phyloP scores from a whole-genome alignment of 2,113 vertebrate genomes.

The Chascanopsetta lugubris region DNA sequence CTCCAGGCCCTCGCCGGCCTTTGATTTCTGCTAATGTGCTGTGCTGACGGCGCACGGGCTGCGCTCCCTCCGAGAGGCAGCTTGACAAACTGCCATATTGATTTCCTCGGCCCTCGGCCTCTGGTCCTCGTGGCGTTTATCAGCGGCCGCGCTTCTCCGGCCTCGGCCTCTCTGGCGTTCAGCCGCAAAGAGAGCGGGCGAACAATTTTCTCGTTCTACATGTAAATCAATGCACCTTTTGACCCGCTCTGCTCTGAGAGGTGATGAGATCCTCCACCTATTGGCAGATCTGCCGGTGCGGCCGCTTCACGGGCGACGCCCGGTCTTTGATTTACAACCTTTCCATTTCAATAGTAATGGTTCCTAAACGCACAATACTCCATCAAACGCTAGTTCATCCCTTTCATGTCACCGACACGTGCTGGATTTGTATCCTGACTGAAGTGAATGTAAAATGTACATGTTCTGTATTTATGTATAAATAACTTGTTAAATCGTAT shows the following conservation, averaged over 20 bases:
- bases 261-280: slow-evolving; percentile 66
- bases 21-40: slow-evolving; percentile 96
- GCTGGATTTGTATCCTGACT: too few relatives aligned
- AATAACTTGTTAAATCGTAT: too few relatives aligned
- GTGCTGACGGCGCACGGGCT: slow-evolving; percentile 90
- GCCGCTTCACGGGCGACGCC: background rate
- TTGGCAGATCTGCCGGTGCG: slow-evolving; percentile 56
- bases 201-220: slow-evolving; percentile 99
- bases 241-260: slow-evolving; percentile 80
- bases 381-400: too few relatives aligned
- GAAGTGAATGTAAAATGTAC: too few relatives aligned
- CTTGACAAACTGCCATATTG: slow-evolving; percentile 97
- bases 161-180: slow-evolving; percentile 85
- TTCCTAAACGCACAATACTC: too few relatives aligned
- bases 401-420: too few relatives aligned
- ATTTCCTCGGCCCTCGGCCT: slow-evolving; percentile 82
- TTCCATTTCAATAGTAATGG: too few relatives aligned
- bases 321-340: background rate
- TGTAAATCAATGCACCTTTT: slow-evolving; percentile 96
- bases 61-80: slow-evolving; percentile 83
- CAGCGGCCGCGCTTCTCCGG: slow-evolving; percentile 87
- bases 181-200: slow-evolving; percentile 92
- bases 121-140: slow-evolving; percentile 90
- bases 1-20: slow-evolving; percentile 79
- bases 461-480: too few relatives aligned